These are phyloP conservation scores for Lepeophtheirus nordmannii DNA, from an alignment of 2,888 invertebrate species.

Conservation along the genomic window DNA sequence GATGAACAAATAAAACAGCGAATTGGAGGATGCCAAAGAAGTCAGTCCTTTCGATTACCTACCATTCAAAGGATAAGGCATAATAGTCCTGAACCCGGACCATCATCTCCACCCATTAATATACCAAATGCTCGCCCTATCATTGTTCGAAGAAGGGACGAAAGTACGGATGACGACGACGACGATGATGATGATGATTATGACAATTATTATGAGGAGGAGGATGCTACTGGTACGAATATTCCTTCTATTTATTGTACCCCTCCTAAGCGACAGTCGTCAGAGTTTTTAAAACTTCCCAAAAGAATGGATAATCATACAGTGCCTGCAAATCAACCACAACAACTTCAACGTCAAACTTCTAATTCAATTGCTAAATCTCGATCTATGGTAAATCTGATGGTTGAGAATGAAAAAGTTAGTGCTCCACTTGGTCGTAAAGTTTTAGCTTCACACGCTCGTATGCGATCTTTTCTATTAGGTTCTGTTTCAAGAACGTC, in stretches of 20 bases:
- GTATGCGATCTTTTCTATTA: conserved; percentile 17
- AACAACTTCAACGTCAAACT: neutral
- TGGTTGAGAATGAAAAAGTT: neutral
- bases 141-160: neutral
- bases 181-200: neutral
- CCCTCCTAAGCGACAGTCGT: conserved; percentile 1
- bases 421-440: neutral
- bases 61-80: neutral
- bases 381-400: neutral
- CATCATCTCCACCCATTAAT: neutral
- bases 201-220: neutral
- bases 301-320: neutral
- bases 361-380: neutral
- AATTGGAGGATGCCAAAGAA: neutral
- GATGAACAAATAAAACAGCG: conserved; percentile 2
- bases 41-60: conserved; percentile 4
- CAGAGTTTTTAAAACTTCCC: neutral
- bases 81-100: neutral
- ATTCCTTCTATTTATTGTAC: conserved; percentile 3
- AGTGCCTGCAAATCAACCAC: neutral
- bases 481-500: conserved; percentile 33
- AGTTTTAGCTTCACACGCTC: neutral
- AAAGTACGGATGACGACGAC: neutral
- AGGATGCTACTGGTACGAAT: neutral
- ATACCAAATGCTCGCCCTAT: neutral